phyloP scores from a whole-genome alignment of 2,888 invertebrate species.

The Tridacna gigas region DNA sequence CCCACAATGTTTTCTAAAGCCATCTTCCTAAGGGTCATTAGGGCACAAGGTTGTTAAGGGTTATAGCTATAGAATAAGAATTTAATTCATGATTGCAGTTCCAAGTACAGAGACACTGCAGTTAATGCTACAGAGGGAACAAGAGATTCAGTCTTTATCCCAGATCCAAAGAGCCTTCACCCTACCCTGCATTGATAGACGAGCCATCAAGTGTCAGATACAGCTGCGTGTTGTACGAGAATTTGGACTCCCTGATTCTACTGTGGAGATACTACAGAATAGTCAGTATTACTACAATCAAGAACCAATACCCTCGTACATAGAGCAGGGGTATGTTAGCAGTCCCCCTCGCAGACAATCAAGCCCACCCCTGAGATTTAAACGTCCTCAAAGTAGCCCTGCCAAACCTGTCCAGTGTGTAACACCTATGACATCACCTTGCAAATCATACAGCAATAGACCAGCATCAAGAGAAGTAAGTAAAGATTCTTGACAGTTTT shows the following conservation, averaged over 20 bases:
- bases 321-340: constrained; percentile 46
- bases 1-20: too few species aligned
- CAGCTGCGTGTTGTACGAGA: constrained; percentile 96
- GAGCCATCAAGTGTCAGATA: constrained; percentile 91
- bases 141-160: constrained; percentile 92
- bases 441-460: constrained; percentile 44
- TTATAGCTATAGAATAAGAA: background rate
- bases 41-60: too few species aligned
- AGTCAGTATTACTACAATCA: constrained; percentile 77
- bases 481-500: background rate
- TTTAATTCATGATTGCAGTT: constrained; percentile 85
- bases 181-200: constrained; percentile 89
- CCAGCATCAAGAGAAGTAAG: constrained; percentile 46
- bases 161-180: constrained; percentile 92
- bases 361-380: constrained; percentile 82
- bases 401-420: constrained; percentile 66
- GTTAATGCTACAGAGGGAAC: constrained; percentile 93
- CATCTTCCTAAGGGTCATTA: too few species aligned
- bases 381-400: constrained; percentile 49
- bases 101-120: constrained; percentile 91
- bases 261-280: constrained; percentile 89
- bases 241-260: constrained; percentile 95
- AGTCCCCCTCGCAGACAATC: constrained; percentile 46
- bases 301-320: constrained; percentile 57
- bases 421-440: constrained; percentile 60